A percentile compares a stretch with the other conserved stretches of the same genome.
These are phyloP conservation scores for Polypterus bichir DNA, from an alignment of 2,113 vertebrate species.

Conservation along the genomic window DNA sequence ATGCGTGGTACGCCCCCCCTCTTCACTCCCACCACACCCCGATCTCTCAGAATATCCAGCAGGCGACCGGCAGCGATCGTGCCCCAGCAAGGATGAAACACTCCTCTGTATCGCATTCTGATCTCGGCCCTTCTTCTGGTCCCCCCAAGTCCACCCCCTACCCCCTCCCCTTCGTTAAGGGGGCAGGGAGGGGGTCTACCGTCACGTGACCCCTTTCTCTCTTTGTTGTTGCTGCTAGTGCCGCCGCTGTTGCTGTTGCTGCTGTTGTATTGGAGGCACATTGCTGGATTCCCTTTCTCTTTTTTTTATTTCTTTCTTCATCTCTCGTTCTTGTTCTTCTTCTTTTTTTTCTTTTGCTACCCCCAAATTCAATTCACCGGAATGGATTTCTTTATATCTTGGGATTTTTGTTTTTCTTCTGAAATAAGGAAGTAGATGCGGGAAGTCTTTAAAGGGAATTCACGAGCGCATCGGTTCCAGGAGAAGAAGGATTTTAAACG, in stretches of 20 bases:
- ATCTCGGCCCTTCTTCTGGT: too few relatives aligned
- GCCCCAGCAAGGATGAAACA: neutral
- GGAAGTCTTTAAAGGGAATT: neutral
- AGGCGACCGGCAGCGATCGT: neutral
- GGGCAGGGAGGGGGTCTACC: conserved; percentile 16
- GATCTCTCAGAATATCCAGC: neutral
- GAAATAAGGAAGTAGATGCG: conserved; percentile 3
- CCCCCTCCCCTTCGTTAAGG: neutral
- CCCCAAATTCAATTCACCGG: conserved; percentile 3
- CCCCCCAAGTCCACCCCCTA: neutral
- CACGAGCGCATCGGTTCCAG: conserved; percentile 8
- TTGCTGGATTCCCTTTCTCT: neutral
- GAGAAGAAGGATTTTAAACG: neutral
- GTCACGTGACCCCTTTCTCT: conserved; percentile 37
- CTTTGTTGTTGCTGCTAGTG: conserved; percentile 38
- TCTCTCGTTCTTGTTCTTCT: neutral
- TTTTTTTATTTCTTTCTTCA: neutral
- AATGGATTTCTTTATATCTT: conserved; percentile 7
- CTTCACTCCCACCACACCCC: too few relatives aligned
- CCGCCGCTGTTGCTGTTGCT: conserved; percentile 20
- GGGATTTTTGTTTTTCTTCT: conserved; percentile 8
- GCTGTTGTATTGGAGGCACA: neutral
- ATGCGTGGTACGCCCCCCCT: neutral
- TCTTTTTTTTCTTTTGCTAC: neutral
- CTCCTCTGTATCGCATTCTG: too few relatives aligned